phyloP scores from a whole-genome alignment of 2,113 vertebrate species.

The Myotis lucifugus region DNA sequence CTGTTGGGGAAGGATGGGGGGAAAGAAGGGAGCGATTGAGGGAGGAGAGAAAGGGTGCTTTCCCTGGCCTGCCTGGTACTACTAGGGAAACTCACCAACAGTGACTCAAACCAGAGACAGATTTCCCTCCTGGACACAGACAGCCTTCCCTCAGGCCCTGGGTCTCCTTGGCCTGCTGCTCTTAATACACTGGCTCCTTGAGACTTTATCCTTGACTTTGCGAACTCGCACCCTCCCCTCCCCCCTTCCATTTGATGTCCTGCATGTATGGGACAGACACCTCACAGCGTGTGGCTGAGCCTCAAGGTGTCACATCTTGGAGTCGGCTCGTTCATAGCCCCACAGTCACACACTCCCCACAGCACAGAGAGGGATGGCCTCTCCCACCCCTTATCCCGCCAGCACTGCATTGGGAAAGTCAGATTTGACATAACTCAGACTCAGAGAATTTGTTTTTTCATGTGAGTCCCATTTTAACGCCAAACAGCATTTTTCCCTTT shows the following conservation, averaged over 20 bases:
- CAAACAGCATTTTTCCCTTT: neutral
- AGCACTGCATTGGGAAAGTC: neutral
- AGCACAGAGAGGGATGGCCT: neutral
- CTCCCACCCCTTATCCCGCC: neutral
- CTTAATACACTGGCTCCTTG: neutral
- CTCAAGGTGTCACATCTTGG: neutral
- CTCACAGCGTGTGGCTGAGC: accelerated
- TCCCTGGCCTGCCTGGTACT: neutral
- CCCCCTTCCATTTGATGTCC: too few relatives aligned
- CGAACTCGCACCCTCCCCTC: too few relatives aligned
- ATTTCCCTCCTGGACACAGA: neutral
- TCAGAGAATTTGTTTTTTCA: neutral
- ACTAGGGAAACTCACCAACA: neutral
- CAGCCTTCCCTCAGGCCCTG: neutral
- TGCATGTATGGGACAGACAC: neutral
- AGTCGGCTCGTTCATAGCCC: neutral
- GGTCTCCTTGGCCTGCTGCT: neutral
- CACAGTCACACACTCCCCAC: neutral
- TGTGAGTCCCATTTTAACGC: neutral
- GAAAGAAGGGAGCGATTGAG: neutral
- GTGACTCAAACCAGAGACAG: neutral
- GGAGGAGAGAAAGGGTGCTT: neutral
- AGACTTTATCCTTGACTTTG: neutral
- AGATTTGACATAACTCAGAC: neutral
- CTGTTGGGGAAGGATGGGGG: neutral